Percentiles rank a stretch among this genome's conserved stretches.
Evolutionary conservation across 2,888 invertebrate species (phyloP).

Genomic region (Subacronicta megacephala): DNA sequence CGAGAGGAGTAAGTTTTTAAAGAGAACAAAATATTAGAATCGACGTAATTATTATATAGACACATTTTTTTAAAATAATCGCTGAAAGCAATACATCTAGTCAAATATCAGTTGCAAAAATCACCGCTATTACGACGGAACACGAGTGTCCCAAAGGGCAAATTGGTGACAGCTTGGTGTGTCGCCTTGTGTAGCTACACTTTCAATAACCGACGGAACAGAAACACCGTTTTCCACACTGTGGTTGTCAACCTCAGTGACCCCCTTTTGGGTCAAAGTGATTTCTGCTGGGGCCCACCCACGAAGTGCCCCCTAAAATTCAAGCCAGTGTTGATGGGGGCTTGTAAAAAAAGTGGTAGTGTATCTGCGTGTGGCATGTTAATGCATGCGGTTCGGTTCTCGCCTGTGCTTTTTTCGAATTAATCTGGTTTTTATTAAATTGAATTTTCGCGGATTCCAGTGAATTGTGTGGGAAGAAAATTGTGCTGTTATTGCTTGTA

Average conservation of each 20-base stretch:
- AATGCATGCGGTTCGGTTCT: conserved; percentile 43
- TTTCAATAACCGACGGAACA: conserved; percentile 23
- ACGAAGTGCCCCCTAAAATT: conserved; percentile 54
- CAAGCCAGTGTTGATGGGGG: conserved; percentile 44
- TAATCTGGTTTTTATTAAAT: conserved; percentile 58
- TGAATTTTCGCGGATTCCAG: conserved; percentile 48
- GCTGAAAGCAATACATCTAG: too few species aligned
- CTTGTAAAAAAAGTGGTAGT: conserved; percentile 45
- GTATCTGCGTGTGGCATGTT: conserved; percentile 54
- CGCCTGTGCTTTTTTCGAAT: conserved; percentile 43
- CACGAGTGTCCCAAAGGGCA: too few species aligned
- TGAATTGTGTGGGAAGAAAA: conserved; percentile 22
- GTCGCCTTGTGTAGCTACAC: too few species aligned
- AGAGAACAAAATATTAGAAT: too few species aligned
- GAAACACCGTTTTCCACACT: conserved; percentile 29
- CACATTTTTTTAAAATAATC: too few species aligned
- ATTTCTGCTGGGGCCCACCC: conserved; percentile 58
- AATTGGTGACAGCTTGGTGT: too few species aligned
- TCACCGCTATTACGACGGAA: too few species aligned
- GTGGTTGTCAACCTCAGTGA: conserved; percentile 37
- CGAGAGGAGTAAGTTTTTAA: too few species aligned
- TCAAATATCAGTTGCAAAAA: too few species aligned
- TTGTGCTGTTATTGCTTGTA: conserved; percentile 6
- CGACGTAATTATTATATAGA: too few species aligned
- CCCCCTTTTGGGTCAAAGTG: conserved; percentile 48